Conservation (phyloP, 2,797 vertebrate genomes). For the Tangara arthus region DNA sequence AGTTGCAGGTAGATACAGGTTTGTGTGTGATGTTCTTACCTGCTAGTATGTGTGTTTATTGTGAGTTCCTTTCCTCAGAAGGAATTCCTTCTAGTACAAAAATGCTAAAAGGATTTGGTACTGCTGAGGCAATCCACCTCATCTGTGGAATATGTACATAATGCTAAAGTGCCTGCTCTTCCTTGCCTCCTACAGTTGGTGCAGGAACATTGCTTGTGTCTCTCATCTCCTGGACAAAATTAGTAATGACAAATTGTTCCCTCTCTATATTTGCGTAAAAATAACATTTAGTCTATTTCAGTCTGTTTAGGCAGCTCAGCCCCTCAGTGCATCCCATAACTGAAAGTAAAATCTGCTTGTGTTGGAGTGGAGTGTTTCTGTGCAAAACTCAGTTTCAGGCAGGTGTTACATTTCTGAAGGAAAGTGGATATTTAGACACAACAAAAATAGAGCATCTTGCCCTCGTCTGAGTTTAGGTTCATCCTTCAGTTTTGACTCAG, state of each 20-base stretch:
- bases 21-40: not conserved
- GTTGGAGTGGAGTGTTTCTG: not conserved
- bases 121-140: not conserved
- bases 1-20: not conserved
- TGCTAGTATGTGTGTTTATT: not conserved
- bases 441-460: not conserved
- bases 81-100: not conserved
- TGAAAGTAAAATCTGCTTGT: not conserved
- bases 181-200: not conserved
- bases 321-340: not conserved
- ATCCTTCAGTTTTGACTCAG: not conserved
- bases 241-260: not conserved
- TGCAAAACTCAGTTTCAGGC: not conserved
- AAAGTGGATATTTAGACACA: not conserved
- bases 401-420: not conserved
- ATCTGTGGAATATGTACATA: not conserved
- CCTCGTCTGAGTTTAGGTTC: fast-evolving
- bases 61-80: not conserved
- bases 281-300: not conserved
- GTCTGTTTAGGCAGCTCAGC: not conserved
- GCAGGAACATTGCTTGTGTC: not conserved
- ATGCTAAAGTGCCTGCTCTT: not conserved
- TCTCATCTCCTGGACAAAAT: not conserved
- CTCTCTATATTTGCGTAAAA: not conserved
- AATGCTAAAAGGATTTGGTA: not conserved